Base-by-base conservation (phyloP, 2,113 vertebrate species). In the Etia nguti region DNA sequence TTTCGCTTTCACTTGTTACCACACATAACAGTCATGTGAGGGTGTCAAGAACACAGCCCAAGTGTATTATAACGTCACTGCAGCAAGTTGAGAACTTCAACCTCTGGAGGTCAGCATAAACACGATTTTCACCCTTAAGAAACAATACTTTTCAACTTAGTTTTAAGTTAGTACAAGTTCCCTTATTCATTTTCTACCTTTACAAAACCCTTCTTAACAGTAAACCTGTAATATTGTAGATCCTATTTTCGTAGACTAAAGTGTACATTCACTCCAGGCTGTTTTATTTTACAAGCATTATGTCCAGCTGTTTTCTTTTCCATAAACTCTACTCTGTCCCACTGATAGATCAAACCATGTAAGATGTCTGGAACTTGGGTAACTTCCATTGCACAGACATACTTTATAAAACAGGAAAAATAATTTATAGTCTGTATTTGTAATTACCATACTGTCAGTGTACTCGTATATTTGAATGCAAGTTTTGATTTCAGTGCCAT, bases 121-220 rank as follows among this genome's bases (percentile, higher is more conserved):
- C 10, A 34, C 15, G 18, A 68, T 24, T 77, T 84, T 70, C 12
- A 26, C 7, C 24, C 4, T 1, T 18, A 82, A 65, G 46, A 54
- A 88, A 56, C 50, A 59, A 73, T 85, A 79, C 75, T 90, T 90
- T 88, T 90, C 83, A 85, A 55, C 60, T 86, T 88, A 54, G 38
- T 60, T 22, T 70, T 60, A 86, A 18, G 6, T 73, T 54, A 24
- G 73, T 65, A 20, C 5, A 52, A 52, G 18, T 52, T 22, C 1
- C 38, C 52, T 34, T 29, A 43, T 48, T 11, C 22, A 10, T 55
- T 75, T 75, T 48, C 24, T 75, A 10, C 20, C 5, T 22, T 22
- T 10, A 0, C 68, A 0, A 73, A 73, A 18, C 15, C 22, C 22
- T 15, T 73, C 41, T 73, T 46, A 46, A 73, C 68, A 50, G 24